A percentile compares a stretch with the other conserved stretches of the same genome.
These are phyloP conservation scores for Clivina fossor DNA, from an alignment of 2,888 invertebrate species.

Conservation along the genomic window DNA sequence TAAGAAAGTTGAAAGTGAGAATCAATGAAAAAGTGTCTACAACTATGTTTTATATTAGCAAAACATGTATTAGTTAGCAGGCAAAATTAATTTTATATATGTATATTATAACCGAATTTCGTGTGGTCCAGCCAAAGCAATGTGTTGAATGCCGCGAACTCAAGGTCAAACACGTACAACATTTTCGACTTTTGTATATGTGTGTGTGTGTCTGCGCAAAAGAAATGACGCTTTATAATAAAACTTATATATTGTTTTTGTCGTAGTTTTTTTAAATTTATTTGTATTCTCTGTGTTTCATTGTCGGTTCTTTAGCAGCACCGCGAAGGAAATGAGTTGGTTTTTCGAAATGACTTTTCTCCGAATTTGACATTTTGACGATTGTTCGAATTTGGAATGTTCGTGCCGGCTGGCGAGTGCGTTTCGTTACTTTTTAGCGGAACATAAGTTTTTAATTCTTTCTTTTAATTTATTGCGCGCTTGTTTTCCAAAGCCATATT, in stretches of 20 bases:
- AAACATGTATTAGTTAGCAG: too few species aligned
- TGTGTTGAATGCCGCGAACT: slow-evolving; percentile 9
- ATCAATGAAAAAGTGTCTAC: too few species aligned
- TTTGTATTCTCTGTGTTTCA: neutral
- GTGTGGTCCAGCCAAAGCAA: slow-evolving; percentile 21
- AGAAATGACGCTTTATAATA: slow-evolving; percentile 23
- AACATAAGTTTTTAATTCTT: too few species aligned
- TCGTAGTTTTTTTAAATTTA: slow-evolving; percentile 10
- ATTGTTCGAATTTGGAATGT: slow-evolving; percentile 14
- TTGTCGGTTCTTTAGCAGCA: slow-evolving; percentile 12
- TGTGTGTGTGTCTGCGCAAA: slow-evolving; percentile 40
- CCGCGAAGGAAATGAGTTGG: neutral
- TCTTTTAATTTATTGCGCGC: too few species aligned
- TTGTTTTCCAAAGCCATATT: too few species aligned
- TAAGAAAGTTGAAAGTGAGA: too few species aligned
- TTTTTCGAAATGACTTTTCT: slow-evolving; percentile 12
- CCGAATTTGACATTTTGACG: slow-evolving; percentile 17
- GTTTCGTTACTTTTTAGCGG: too few species aligned
- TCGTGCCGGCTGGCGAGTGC: too few species aligned
- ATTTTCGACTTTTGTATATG: slow-evolving; percentile 16
- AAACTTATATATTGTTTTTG: slow-evolving; percentile 25
- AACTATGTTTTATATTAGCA: too few species aligned
- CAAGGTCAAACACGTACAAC: slow-evolving; percentile 23
- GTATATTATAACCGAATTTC: slow-evolving; percentile 25
- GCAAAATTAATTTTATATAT: too few species aligned